Evolutionary conservation across 2,113 vertebrate genomes (phyloP).

Genomic region (Sander vitreus): DNA sequence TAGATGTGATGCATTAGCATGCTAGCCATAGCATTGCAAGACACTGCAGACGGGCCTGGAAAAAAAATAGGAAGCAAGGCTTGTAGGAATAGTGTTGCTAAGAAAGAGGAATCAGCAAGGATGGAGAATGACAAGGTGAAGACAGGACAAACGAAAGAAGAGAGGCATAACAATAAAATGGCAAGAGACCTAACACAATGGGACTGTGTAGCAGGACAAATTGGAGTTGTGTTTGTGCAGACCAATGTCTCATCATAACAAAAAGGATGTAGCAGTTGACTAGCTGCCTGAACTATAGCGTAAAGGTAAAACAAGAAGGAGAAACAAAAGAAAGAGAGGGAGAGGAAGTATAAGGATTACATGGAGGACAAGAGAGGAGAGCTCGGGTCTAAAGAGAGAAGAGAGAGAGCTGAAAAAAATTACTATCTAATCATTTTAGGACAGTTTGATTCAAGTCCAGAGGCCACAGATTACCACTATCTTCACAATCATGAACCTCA

Average conservation of each 20-base stretch:
- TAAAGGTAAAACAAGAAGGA: constrained; percentile 15
- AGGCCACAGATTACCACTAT: constrained; percentile 68
- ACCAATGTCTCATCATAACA: constrained; percentile 11
- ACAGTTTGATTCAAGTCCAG: constrained; percentile 69
- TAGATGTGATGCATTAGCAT: constrained; percentile 75
- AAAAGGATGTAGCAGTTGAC: constrained; percentile 8
- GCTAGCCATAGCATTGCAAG: constrained; percentile 55
- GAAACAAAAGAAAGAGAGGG: constrained; percentile 14
- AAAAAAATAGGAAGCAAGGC: constrained; percentile 55
- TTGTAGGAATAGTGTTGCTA: constrained; percentile 59
- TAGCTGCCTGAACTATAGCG: not conserved
- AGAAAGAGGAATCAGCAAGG: constrained; percentile 33
- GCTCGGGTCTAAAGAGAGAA: constrained; percentile 5
- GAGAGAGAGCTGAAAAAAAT: constrained; percentile 40
- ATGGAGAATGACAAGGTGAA: constrained; percentile 48
- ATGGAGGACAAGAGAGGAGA: not conserved
- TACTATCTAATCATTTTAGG: constrained; percentile 61
- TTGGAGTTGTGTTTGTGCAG: constrained; percentile 24
- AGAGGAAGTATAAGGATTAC: not conserved
- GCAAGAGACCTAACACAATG: constrained; percentile 50
- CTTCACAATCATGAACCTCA: constrained; percentile 74
- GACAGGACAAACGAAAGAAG: constrained; percentile 12
- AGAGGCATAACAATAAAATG: constrained; percentile 32
- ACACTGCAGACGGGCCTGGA: constrained; percentile 42
- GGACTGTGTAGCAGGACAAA: constrained; percentile 15